Conservation (phyloP, 2,113 vertebrate species). For the Mormyrus iriodes region DNA sequence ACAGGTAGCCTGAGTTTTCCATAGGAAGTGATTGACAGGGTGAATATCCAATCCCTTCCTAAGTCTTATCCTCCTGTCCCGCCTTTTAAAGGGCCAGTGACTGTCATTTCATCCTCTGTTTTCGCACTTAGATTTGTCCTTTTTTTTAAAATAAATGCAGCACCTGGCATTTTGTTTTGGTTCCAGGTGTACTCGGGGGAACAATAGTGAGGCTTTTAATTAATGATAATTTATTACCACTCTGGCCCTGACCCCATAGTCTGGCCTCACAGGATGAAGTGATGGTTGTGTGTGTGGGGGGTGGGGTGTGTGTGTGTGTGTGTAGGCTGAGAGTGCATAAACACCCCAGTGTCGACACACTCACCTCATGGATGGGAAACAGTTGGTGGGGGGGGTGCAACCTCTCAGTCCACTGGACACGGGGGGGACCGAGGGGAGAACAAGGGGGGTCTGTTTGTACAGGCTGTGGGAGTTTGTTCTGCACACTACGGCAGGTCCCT, state of each 20-base stretch:
- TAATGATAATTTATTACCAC: background rate
- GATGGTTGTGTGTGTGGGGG: background rate
- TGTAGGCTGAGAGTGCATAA: background rate
- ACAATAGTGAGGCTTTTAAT: background rate
- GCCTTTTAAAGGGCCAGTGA: background rate
- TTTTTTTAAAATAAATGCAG: background rate
- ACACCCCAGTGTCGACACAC: background rate
- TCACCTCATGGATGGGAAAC: background rate
- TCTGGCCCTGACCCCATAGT: background rate
- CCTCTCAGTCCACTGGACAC: background rate
- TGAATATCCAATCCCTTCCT: background rate
- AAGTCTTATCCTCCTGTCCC: background rate
- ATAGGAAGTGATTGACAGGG: background rate
- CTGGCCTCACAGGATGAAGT: background rate
- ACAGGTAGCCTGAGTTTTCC: background rate
- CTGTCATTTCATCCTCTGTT: background rate
- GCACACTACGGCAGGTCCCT: background rate
- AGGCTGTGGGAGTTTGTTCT: conserved; percentile 18
- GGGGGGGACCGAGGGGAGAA: too few species aligned
- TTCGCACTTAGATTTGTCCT: background rate
- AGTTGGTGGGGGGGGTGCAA: background rate
- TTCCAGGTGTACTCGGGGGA: background rate
- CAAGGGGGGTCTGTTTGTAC: conserved; percentile 6
- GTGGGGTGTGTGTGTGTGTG: background rate
- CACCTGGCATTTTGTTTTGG: background rate